These are phyloP conservation scores for Aphelocoma californica DNA, from an alignment of 2,797 vertebrate genomes.

Conservation along the genomic window DNA sequence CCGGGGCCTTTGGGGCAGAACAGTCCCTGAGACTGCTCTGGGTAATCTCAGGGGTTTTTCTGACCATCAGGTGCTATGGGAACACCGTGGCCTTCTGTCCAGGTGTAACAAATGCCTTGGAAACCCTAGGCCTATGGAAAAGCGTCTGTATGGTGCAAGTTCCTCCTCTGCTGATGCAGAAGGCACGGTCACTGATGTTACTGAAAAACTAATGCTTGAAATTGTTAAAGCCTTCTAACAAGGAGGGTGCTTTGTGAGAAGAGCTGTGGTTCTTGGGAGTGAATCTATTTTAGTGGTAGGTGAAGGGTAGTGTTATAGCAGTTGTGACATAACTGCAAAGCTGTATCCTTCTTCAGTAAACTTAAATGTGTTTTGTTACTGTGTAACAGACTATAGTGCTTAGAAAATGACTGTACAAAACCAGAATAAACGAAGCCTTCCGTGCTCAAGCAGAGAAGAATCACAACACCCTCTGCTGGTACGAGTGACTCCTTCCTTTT, in stretches of 20 bases:
- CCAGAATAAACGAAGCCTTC: background rate
- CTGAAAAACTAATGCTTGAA: background rate
- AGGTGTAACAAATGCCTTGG: background rate
- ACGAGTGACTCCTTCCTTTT: background rate
- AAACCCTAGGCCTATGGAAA: background rate
- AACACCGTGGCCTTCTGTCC: background rate
- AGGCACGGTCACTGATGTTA: background rate
- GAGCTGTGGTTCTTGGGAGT: background rate
- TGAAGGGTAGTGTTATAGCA: background rate
- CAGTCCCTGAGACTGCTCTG: background rate
- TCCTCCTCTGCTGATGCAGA: background rate
- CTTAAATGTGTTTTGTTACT: background rate
- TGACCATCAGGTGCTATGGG: background rate
- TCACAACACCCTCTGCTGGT: slow-evolving; percentile 47
- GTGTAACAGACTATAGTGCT: background rate
- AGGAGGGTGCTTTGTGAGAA: background rate
- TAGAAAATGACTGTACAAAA: slow-evolving; percentile 5
- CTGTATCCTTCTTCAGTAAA: background rate
- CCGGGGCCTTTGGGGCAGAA: accelerated
- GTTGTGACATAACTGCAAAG: slow-evolving; percentile 29
- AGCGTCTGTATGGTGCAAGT: background rate
- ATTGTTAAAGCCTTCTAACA: background rate
- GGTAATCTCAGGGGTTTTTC: background rate
- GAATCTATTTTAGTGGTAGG: background rate
- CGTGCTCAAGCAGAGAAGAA: background rate